Evolutionary conservation across 2,797 vertebrate genomes (phyloP).

Genomic region (Eulemur rubriventer): DNA sequence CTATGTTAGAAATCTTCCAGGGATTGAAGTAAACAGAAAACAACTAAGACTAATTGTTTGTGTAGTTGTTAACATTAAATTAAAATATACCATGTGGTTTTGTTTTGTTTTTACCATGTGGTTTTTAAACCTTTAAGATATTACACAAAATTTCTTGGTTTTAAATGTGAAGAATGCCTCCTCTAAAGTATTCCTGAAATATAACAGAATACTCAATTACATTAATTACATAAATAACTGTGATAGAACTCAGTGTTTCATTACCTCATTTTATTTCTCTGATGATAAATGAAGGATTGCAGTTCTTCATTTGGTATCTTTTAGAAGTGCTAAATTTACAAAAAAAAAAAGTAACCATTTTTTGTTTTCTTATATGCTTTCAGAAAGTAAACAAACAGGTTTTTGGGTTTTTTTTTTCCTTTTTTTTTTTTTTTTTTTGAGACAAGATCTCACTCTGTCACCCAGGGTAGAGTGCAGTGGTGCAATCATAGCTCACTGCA

Average conservation of each 20-base stretch:
- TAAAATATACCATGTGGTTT: slow-evolving; percentile 17
- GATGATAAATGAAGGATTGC: slow-evolving; percentile 39
- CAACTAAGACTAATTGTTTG: slow-evolving; percentile 21
- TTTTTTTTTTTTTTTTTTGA: not conserved
- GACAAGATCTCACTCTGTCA: not conserved
- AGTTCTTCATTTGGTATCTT: slow-evolving; percentile 21
- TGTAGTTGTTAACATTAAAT: not conserved
- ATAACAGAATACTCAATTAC: not conserved
- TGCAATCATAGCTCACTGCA: not conserved
- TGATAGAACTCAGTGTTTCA: not conserved
- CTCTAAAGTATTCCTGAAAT: not conserved
- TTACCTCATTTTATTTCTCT: slow-evolving; percentile 19
- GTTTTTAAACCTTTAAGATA: not conserved
- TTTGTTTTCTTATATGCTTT: slow-evolving; percentile 39
- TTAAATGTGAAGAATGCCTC: slow-evolving; percentile 26
- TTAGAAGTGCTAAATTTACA: slow-evolving; percentile 26
- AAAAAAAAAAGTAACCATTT: not conserved
- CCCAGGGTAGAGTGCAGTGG: not conserved
- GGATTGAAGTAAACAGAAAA: slow-evolving; percentile 43
- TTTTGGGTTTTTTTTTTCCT: no score
- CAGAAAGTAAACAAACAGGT: slow-evolving; percentile 45
- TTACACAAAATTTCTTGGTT: not conserved
- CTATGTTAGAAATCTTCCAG: not conserved
- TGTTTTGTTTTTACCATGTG: not conserved
- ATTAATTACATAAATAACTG: slow-evolving; percentile 13